Conservation (phyloP, 2,797 vertebrate species). For the Etheostoma perlongum region DNA sequence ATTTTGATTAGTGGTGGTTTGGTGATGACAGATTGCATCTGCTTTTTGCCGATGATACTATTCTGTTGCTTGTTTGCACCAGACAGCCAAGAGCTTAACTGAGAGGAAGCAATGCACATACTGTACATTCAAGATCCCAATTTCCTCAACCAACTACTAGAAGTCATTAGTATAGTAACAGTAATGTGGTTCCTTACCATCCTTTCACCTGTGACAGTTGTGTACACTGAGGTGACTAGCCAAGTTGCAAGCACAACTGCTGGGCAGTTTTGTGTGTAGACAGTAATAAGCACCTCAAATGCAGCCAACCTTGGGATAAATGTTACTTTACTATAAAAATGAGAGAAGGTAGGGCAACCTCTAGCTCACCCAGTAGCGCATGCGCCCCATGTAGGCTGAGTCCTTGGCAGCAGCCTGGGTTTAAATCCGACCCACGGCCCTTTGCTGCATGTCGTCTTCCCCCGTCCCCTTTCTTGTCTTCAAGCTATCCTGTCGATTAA, state of each 20-base stretch:
- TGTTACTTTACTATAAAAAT: background rate
- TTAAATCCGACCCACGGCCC: too few relatives aligned
- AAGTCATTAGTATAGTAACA: constrained; percentile 6
- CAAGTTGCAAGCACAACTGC: background rate
- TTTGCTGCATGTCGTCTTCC: too few relatives aligned
- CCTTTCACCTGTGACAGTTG: background rate
- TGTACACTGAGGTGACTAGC: background rate
- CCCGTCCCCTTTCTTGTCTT: too few relatives aligned
- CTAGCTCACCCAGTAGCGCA: too few relatives aligned
- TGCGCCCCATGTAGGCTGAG: too few relatives aligned
- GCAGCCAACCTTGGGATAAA: background rate
- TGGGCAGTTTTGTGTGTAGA: background rate
- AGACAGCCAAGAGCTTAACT: background rate
- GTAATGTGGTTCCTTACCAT: background rate
- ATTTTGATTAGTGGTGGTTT: background rate
- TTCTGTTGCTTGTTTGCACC: constrained; percentile 4
- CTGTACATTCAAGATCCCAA: background rate
- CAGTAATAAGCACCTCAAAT: constrained; percentile 3
- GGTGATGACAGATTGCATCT: background rate
- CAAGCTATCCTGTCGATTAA: too few relatives aligned
- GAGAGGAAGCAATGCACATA: background rate
- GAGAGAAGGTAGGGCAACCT: too few relatives aligned
- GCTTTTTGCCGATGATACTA: constrained; percentile 21
- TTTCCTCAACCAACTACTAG: background rate
- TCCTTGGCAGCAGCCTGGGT: too few relatives aligned